phyloP scores from a whole-genome alignment of 2,888 invertebrate genomes.

The Leptinotarsa peninsularis region DNA sequence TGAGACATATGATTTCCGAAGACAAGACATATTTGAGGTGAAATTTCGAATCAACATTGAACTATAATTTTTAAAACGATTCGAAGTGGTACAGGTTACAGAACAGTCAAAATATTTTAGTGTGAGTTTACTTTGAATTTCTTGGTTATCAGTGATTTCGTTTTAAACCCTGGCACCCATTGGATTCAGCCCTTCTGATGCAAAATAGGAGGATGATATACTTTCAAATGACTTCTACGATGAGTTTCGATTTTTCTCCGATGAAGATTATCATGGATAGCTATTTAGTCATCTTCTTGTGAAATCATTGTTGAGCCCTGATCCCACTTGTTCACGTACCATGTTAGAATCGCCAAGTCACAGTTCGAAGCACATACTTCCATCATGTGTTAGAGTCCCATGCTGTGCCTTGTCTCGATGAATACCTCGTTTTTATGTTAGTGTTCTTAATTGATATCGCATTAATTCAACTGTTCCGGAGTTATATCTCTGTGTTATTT shows the following conservation, averaged over 20 bases:
- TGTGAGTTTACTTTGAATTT: too few species aligned
- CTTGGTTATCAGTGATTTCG: too few species aligned
- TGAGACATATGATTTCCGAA: too few species aligned
- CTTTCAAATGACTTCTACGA: neutral
- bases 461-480: conserved; percentile 28
- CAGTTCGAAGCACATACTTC: neutral
- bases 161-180: too few species aligned
- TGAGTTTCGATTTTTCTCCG: neutral
- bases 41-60: too few species aligned
- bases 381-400: neutral
- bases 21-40: too few species aligned
- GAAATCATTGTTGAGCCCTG: neutral
- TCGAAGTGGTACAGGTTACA: too few species aligned
- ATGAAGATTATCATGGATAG: neutral
- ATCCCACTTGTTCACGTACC: neutral
- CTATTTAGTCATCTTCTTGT: neutral
- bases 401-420: conserved; percentile 20
- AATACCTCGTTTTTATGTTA: conserved; percentile 5
- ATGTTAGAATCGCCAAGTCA: neutral
- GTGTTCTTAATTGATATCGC: conserved; percentile 28
- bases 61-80: too few species aligned
- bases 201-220: too few species aligned
- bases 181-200: too few species aligned
- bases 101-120: too few species aligned
- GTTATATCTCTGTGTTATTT: conserved; percentile 30